Percentiles rank a stretch among this genome's conserved stretches.
Conservation (phyloP, 2,888 invertebrate species). For the Andrena marginata region DNA sequence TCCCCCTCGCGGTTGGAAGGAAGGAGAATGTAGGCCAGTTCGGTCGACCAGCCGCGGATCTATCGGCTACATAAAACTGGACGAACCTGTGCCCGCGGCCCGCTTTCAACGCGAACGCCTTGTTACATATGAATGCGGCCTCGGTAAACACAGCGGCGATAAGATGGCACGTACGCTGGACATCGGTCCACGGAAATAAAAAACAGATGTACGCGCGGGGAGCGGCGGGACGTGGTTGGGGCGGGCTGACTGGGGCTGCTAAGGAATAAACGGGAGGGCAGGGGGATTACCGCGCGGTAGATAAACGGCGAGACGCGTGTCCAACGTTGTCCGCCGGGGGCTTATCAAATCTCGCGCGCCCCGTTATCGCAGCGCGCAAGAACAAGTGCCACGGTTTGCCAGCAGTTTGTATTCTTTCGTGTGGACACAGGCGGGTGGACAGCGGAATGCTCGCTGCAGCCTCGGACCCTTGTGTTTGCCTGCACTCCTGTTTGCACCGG, state of each 20-base stretch:
- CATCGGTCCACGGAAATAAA: background rate
- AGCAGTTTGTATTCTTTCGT: conserved; percentile 15
- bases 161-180: conserved; percentile 6
- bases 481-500: conserved; percentile 11
- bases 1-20: conserved; percentile 27
- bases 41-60: conserved; percentile 58
- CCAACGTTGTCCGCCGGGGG: conserved; percentile 31
- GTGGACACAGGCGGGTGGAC: background rate
- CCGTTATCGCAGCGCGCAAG: conserved; percentile 31
- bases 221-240: too few relatives aligned
- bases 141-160: conserved; percentile 5
- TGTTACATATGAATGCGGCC: conserved; percentile 41
- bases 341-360: conserved; percentile 50
- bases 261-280: conserved; percentile 28
- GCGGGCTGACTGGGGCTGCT: background rate
- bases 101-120: conserved; percentile 42
- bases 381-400: conserved; percentile 17
- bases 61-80: conserved; percentile 66
- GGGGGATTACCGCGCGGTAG: conserved; percentile 22
- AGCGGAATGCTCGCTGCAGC: background rate
- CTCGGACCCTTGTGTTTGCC: background rate
- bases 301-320: conserved; percentile 54
- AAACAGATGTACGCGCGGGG: background rate
- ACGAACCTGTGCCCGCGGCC: conserved; percentile 21
- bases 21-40: conserved; percentile 61